phyloP scores from a whole-genome alignment of 2,113 vertebrate genomes.

The Oncorhynchus masou region DNA sequence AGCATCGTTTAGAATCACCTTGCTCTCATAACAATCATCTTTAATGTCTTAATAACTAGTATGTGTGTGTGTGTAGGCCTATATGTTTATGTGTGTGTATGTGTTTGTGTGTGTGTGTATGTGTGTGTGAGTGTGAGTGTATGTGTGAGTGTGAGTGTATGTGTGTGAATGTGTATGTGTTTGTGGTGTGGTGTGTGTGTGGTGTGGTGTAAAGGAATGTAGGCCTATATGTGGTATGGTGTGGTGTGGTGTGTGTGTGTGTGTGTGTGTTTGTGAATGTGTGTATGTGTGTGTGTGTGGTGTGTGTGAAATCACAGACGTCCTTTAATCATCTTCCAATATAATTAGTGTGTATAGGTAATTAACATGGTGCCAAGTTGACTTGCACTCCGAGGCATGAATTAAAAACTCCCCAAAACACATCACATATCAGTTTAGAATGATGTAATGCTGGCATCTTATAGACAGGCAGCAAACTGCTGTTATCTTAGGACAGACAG shows the following conservation, averaged over 20 bases:
- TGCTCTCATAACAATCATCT: conserved; percentile 67
- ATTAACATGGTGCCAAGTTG: conserved; percentile 65
- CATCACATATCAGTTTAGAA: not conserved
- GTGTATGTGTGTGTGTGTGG: not conserved
- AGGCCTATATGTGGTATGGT: too few species aligned
- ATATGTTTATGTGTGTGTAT: not conserved
- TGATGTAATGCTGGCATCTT: not conserved
- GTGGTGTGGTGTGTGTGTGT: too few species aligned
- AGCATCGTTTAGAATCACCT: conserved; percentile 61
- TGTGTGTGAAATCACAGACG: conserved; percentile 19
- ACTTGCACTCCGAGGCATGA: conserved; percentile 11
- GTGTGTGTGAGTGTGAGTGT: too few species aligned
- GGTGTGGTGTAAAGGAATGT: not conserved
- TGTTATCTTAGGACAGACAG: too few species aligned
- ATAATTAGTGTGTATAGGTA: conserved; percentile 66
- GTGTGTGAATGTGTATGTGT: too few species aligned
- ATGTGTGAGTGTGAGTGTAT: not conserved
- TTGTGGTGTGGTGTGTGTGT: conserved; percentile 32
- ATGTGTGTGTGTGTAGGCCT: conserved; percentile 37
- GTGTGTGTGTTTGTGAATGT: conserved; percentile 37
- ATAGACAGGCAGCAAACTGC: not conserved
- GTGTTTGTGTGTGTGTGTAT: conserved; percentile 4
- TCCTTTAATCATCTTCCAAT: conserved; percentile 71
- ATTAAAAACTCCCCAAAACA: conserved; percentile 2
- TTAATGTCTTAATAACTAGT: conserved; percentile 64